A percentile compares a stretch with the other conserved stretches of the same genome.
These are phyloP conservation scores for Antheraea pernyi DNA, from an alignment of 1,140 invertebrate genomes.

Conservation along the genomic window DNA sequence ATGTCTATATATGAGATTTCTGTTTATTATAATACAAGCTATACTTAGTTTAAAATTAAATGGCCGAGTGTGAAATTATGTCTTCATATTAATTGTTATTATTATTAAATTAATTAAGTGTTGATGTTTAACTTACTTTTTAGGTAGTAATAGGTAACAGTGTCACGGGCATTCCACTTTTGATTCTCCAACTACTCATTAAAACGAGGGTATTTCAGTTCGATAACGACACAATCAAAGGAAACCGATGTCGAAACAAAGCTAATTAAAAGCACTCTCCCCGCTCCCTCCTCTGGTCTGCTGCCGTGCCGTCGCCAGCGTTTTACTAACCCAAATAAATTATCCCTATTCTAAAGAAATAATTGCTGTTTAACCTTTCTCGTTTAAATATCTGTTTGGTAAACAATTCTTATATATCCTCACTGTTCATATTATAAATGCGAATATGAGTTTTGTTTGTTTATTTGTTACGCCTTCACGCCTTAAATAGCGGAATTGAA, in stretches of 20 bases:
- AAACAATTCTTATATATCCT: neutral
- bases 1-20: too few relatives aligned
- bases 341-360: conserved; percentile 36
- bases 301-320: conserved; percentile 7
- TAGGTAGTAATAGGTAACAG: neutral
- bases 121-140: neutral
- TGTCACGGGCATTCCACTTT: neutral
- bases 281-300: conserved; percentile 16
- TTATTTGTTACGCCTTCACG: too few relatives aligned
- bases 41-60: too few relatives aligned
- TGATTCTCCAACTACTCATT: neutral
- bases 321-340: conserved; percentile 45
- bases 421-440: too few relatives aligned
- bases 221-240: conserved; percentile 13
- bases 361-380: conserved; percentile 28
- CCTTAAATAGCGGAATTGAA: too few relatives aligned
- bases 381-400: neutral
- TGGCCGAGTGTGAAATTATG: too few relatives aligned
- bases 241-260: conserved; percentile 41
- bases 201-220: neutral
- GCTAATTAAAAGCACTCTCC: conserved; percentile 35
- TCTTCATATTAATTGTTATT: too few relatives aligned
- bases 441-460: too few relatives aligned
- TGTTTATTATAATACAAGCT: too few relatives aligned
- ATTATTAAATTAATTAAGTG: neutral